Base-by-base conservation (phyloP, 2,113 vertebrate genomes). In the Catagonus wagneri region DNA sequence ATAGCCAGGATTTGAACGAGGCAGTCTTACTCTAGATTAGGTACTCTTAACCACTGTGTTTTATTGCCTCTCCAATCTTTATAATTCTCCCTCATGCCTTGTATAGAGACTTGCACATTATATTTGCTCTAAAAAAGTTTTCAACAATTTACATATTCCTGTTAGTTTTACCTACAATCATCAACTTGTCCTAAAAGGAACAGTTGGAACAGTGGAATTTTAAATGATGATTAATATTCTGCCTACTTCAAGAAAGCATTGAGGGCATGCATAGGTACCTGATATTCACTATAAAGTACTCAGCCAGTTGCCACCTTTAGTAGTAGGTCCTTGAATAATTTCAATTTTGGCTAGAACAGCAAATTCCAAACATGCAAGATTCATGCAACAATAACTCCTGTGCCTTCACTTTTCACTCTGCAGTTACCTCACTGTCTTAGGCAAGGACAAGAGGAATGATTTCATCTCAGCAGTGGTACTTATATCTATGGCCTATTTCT, bases 51-150 rank as follows among this genome's bases (percentile, higher is more conserved):
- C 50, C 6, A n/a, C 14, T 61, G 10, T 20, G 14, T 80, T 56
- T 69, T n/a, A 44, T 7, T 66, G 23, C 16, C 4, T 88, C 32
- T 79, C 60, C 2, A 39, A 54, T 75, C 72, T n/a, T 79, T 81
- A 22, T 32, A 69, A 86, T 10, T 61, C 20, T 87, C n/a, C 61
- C 54, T 90, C 17, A 15, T 83, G 32, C 39, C 66, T 87, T 15
- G 1, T 54, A 44, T 1, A 63, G 80, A 66, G 22, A 6, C 84
- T 81, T 92, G 61, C 6, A 88, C 25, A 76, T 68, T 65, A 16
- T 76, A 85, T 58, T 44, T 93, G 23, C 50, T 75, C 54, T 56
- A 93, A 89, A 91, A 23, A 69, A 25, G 63, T 75, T 95, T 69
- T 63, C 34, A 80, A 32, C 12, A 29, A 16, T 80, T 89, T 93